These are phyloP conservation scores for Agrilus cyanescens DNA, from an alignment of 2,888 invertebrate genomes.

Conservation along the genomic window DNA sequence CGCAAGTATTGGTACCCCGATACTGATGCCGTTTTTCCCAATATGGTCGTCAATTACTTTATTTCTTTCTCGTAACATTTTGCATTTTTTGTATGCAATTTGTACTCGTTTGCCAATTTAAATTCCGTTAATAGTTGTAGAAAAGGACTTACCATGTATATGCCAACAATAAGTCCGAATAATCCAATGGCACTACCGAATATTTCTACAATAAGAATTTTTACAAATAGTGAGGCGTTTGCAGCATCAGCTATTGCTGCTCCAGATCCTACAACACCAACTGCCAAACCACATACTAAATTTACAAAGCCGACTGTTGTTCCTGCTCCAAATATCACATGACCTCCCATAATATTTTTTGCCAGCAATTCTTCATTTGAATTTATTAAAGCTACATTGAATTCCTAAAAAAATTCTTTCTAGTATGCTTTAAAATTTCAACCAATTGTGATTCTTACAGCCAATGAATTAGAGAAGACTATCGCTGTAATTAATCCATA, in stretches of 20 bases:
- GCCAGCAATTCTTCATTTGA: slow-evolving; percentile 32
- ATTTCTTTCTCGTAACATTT: too few species aligned
- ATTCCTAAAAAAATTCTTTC: slow-evolving; percentile 22
- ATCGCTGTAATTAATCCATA: slow-evolving; percentile 98
- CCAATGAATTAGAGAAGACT: slow-evolving; percentile 77
- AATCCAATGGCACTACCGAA: slow-evolving; percentile 98
- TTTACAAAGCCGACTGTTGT: slow-evolving; percentile 91
- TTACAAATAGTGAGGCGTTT: slow-evolving; percentile 92
- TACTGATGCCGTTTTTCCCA: too few species aligned
- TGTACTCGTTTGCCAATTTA: too few species aligned
- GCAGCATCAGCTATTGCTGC: slow-evolving; percentile 99
- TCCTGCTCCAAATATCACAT: slow-evolving; percentile 92
- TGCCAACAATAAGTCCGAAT: slow-evolving; percentile 96
- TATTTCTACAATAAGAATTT: slow-evolving; percentile 97
- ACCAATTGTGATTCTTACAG: slow-evolving; percentile 29
- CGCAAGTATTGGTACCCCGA: too few species aligned
- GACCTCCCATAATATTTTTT: slow-evolving; percentile 71
- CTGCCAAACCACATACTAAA: slow-evolving; percentile 88
- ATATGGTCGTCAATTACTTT: too few species aligned
- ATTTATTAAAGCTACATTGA: slow-evolving; percentile 32
- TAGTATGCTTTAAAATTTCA: neutral
- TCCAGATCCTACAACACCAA: slow-evolving; percentile 94
- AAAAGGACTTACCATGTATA: slow-evolving; percentile 61
- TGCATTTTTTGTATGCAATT: too few species aligned
- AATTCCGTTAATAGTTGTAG: neutral